phyloP scores from a whole-genome alignment of 2,113 vertebrate genomes.

The Ailuropoda melanoleuca region DNA sequence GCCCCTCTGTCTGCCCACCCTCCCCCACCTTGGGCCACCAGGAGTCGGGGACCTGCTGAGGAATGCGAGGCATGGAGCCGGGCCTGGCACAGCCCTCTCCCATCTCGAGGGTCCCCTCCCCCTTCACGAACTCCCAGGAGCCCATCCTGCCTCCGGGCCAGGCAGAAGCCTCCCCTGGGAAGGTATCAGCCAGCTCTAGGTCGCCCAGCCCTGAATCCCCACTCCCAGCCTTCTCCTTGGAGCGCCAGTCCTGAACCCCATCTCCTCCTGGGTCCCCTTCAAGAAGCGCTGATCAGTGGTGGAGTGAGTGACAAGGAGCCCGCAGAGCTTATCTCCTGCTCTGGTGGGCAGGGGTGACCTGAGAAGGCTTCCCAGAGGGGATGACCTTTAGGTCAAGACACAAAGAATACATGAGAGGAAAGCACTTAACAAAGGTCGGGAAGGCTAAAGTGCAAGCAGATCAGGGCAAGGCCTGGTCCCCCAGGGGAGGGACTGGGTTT shows the following conservation, averaged over 20 bases:
- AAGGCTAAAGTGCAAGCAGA: neutral
- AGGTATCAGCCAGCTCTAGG: neutral
- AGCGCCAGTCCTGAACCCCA: neutral
- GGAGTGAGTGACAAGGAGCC: neutral
- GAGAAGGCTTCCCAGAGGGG: neutral
- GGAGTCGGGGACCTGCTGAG: constrained; percentile 36
- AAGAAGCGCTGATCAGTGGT: neutral
- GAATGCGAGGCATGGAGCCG: constrained; percentile 66
- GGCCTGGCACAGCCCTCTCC: constrained; percentile 54
- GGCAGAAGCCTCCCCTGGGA: neutral
- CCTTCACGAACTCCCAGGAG: neutral
- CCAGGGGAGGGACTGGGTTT: neutral
- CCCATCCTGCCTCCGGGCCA: neutral
- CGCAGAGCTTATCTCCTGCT: neutral
- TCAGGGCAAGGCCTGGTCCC: neutral
- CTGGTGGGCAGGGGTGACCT: neutral
- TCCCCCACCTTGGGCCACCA: constrained; percentile 7
- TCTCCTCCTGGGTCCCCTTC: neutral
- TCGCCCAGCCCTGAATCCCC: neutral
- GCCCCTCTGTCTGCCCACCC: neutral
- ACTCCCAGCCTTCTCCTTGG: neutral
- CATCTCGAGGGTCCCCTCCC: neutral
- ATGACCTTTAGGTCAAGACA: neutral
- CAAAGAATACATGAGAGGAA: neutral
- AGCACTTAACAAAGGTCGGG: neutral